A percentile compares a stretch with the other conserved stretches of the same genome.
These are phyloP conservation scores for Amyelois transitella DNA, from an alignment of 1,140 invertebrate species.

Conservation along the genomic window DNA sequence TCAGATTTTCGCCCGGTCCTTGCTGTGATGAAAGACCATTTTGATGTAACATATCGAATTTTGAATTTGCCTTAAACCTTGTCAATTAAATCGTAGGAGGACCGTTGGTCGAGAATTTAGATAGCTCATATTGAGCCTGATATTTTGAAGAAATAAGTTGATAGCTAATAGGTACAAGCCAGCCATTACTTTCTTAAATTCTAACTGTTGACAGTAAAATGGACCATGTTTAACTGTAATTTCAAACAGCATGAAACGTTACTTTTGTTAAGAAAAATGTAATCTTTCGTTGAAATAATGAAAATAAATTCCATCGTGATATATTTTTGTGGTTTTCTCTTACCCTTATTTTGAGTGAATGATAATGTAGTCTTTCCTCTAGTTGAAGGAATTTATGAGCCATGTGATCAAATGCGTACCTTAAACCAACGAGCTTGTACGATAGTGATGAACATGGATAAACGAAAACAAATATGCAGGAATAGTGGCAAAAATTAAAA, in stretches of 20 bases:
- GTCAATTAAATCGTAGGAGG: slow-evolving; percentile 51
- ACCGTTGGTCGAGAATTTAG: slow-evolving; percentile 58
- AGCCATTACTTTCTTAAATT: slow-evolving; percentile 61
- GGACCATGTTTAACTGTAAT: slow-evolving; percentile 41
- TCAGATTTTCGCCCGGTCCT: slow-evolving; percentile 68
- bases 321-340: slow-evolving; percentile 45
- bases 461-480: too few relatives aligned
- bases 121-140: slow-evolving; percentile 73
- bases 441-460: too few relatives aligned
- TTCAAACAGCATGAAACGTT: slow-evolving; percentile 47
- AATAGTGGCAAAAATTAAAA: too few relatives aligned
- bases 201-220: slow-evolving; percentile 47
- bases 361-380: too few relatives aligned
- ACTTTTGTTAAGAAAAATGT: slow-evolving; percentile 49
- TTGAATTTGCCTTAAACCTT: slow-evolving; percentile 42
- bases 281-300: slow-evolving; percentile 62
- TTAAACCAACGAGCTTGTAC: too few relatives aligned
- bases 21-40: slow-evolving; percentile 56
- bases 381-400: too few relatives aligned
- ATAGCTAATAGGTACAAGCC: slow-evolving; percentile 62
- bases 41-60: slow-evolving; percentile 26
- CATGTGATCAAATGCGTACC: too few relatives aligned
- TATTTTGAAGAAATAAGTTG: slow-evolving; percentile 63
- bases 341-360: not conserved
- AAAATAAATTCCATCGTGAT: slow-evolving; percentile 68